These are phyloP conservation scores for Sinocyclocheilus grahami DNA, from an alignment of 2,113 vertebrate species.

Conservation along the genomic window DNA sequence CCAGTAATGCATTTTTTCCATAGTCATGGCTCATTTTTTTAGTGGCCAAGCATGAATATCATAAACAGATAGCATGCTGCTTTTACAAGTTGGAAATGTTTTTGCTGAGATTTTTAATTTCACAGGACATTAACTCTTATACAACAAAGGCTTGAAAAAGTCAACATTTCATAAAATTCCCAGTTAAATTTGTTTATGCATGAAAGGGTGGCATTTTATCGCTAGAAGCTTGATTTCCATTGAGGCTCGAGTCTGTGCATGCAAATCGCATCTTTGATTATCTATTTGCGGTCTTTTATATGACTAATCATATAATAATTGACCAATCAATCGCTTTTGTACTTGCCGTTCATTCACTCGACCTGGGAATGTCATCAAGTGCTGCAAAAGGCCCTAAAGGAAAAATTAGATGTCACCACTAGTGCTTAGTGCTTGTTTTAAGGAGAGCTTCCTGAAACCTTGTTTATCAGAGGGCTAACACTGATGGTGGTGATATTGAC, in stretches of 20 bases:
- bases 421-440: constrained; percentile 47
- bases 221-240: constrained; percentile 35
- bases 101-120: constrained; percentile 70
- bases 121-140: constrained; percentile 73
- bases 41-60: constrained; percentile 65
- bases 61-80: constrained; percentile 64
- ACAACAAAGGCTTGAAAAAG: constrained; percentile 65
- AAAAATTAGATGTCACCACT: constrained; percentile 39
- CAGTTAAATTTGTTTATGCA: constrained; percentile 55
- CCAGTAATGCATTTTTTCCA: constrained; percentile 59
- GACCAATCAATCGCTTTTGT: background rate
- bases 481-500: constrained; percentile 62
- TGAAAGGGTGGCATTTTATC: constrained; percentile 48
- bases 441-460: constrained; percentile 47
- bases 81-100: constrained; percentile 61
- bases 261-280: background rate
- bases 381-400: constrained; percentile 18
- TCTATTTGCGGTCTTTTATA: background rate
- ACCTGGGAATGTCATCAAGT: background rate
- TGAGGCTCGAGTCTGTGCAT: background rate
- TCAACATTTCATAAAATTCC: constrained; percentile 59
- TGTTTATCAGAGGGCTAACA: constrained; percentile 65
- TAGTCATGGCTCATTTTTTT: constrained; percentile 66
- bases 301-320: background rate
- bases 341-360: background rate